Conservation (phyloP, 2,113 vertebrate genomes). For the Tragelaphus imberbis region DNA sequence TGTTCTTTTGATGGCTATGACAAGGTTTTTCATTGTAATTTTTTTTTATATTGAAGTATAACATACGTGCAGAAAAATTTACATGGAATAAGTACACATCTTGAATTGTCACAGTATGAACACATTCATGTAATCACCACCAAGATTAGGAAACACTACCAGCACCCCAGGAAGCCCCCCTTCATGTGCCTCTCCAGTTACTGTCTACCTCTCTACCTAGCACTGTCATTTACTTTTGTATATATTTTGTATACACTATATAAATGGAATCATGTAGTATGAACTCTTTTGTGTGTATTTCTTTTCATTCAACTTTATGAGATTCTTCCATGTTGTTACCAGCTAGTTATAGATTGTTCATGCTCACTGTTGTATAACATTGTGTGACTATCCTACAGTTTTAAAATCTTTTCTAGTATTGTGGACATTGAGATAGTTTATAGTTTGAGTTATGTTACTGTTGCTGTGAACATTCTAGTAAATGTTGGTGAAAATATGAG, state of each 20-base stretch:
- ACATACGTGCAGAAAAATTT: background rate
- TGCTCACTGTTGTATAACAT: background rate
- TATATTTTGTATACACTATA: background rate
- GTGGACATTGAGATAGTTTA: background rate
- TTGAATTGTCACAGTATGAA: background rate
- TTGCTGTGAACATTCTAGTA: slow-evolving; percentile 18
- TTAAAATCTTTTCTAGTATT: background rate
- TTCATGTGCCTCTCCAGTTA: background rate
- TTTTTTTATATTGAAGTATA: background rate
- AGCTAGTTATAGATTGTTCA: background rate
- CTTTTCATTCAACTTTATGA: background rate
- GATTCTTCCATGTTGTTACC: background rate
- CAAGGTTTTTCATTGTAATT: background rate
- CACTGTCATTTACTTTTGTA: background rate
- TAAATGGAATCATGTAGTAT: background rate
- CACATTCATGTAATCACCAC: background rate
- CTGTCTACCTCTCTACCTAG: background rate
- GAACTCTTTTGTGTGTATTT: background rate
- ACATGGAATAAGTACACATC: background rate
- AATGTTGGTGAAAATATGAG: background rate
- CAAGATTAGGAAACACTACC: background rate
- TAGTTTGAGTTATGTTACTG: background rate
- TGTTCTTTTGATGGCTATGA: background rate
- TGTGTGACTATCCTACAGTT: background rate
- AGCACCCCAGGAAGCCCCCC: background rate